Percentiles rank a stretch among this genome's conserved stretches.
Conservation (phyloP, 2,113 vertebrate species). For the Phycodurus eques region DNA sequence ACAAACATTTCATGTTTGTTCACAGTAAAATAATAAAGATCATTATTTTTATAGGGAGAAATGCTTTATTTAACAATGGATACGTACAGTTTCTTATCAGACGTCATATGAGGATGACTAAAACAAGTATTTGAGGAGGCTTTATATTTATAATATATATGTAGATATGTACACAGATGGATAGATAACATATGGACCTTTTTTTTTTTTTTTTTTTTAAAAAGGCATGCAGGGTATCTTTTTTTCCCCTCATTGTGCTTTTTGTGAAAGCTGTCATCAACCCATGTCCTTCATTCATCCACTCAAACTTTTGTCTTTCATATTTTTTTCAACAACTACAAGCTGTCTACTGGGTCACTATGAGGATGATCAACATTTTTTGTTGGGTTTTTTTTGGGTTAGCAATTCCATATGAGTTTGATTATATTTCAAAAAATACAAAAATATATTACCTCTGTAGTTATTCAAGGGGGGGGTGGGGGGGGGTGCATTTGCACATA, state of each 20-base stretch:
- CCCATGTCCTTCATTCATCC: constrained; percentile 53
- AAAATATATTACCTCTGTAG: constrained; percentile 78
- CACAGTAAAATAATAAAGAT: background rate
- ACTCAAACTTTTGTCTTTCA: constrained; percentile 38
- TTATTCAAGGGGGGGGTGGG: constrained; percentile 56
- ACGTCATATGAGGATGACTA: constrained; percentile 54
- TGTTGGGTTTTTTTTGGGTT: constrained; percentile 45
- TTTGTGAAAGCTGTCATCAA: constrained; percentile 21
- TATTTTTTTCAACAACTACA: constrained; percentile 44
- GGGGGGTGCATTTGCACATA: constrained; percentile 62
- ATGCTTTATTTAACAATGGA: constrained; percentile 78
- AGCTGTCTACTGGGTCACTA: constrained; percentile 47
- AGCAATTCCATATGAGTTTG: constrained; percentile 55
- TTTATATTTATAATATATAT: constrained; percentile 45
- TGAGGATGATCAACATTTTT: constrained; percentile 33
- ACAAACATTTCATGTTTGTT: background rate
- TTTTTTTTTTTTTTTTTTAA: constrained; percentile 11
- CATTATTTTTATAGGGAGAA: constrained; percentile 31
- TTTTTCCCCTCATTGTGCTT: constrained; percentile 55
- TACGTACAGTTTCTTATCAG: constrained; percentile 65
- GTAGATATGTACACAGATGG: constrained; percentile 51
- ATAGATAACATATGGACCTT: constrained; percentile 39
- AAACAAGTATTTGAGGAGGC: constrained; percentile 49
- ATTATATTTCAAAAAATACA: constrained; percentile 71
- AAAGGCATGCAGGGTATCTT: constrained; percentile 59